A percentile compares a stretch with the other conserved stretches of the same genome.
Evolutionary conservation across 2,888 invertebrate species (phyloP).

Genomic region (Drosophila buzzatii): DNA sequence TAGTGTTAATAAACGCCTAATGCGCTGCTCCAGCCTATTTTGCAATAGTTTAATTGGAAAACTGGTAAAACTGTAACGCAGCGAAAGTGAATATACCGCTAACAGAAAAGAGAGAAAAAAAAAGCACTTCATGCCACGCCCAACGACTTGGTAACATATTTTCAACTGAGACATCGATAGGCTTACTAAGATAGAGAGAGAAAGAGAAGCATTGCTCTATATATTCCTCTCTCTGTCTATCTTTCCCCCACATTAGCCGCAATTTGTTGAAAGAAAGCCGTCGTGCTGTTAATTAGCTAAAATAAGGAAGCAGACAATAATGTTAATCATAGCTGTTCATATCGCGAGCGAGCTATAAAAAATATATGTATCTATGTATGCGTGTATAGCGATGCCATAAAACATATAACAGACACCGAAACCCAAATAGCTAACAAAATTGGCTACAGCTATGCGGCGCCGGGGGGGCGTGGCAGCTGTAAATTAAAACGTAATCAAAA

Average conservation of each 20-base stretch:
- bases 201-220: not conserved
- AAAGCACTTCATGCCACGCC: slow-evolving; percentile 34
- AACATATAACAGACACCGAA: slow-evolving; percentile 68
- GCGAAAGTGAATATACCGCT: slow-evolving; percentile 68
- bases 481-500: slow-evolving; percentile 68
- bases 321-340: slow-evolving; percentile 59
- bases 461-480: slow-evolving; percentile 30
- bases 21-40: slow-evolving; percentile 43
- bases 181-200: not conserved
- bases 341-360: slow-evolving; percentile 61
- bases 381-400: slow-evolving; percentile 64
- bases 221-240: slow-evolving; percentile 10
- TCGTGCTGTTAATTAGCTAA: slow-evolving; percentile 65
- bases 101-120: too few species aligned
- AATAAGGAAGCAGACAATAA: slow-evolving; percentile 75
- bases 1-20: slow-evolving; percentile 1
- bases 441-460: slow-evolving; percentile 43
- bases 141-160: slow-evolving; percentile 43
- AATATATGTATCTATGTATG: not conserved
- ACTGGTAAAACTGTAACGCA: slow-evolving; percentile 35
- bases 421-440: slow-evolving; percentile 65
- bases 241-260: slow-evolving; percentile 51
- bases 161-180: slow-evolving; percentile 12
- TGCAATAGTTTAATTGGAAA: slow-evolving; percentile 65
- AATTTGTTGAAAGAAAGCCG: slow-evolving; percentile 64